Evolutionary conservation across 2,888 invertebrate genomes (phyloP).

Genomic region (Dynastes grantii): DNA sequence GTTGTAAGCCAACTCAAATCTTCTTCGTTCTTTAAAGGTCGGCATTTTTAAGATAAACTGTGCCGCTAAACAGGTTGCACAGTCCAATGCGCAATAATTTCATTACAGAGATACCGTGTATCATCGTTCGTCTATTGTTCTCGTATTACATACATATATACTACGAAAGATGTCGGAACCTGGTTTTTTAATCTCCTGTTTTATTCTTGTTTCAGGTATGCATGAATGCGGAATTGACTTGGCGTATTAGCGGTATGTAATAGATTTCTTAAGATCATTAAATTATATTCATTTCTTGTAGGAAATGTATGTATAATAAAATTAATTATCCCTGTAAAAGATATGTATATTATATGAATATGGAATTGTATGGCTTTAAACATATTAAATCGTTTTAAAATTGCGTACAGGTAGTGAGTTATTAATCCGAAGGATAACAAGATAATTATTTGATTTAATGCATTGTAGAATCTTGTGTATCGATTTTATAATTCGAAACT

Average conservation of each 20-base stretch:
- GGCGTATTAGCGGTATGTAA: neutral
- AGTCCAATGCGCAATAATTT: neutral
- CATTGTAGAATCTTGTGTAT: neutral
- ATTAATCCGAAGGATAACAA: constrained; percentile 21
- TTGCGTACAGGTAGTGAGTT: neutral
- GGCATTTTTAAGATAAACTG: constrained; percentile 32
- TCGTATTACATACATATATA: neutral
- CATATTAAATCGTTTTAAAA: neutral
- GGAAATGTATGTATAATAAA: neutral
- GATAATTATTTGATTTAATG: constrained; percentile 2
- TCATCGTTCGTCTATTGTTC: constrained; percentile 13
- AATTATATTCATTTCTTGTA: neutral
- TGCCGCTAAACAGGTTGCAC: constrained; percentile 24
- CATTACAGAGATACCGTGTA: neutral
- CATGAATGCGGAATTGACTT: constrained; percentile 12
- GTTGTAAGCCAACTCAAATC: neutral
- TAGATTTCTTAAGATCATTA: neutral
- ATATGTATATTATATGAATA: neutral
- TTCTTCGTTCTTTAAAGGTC: constrained; percentile 15
- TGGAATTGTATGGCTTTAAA: neutral
- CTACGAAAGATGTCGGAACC: neutral
- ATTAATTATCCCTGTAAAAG: neutral
- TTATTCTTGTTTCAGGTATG: constrained; percentile 30
- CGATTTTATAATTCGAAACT: too few relatives aligned
- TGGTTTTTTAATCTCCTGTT: neutral